Evolutionary conservation across 1,140 invertebrate genomes (phyloP).

Genomic region (Trinorchestia longiramus): DNA sequence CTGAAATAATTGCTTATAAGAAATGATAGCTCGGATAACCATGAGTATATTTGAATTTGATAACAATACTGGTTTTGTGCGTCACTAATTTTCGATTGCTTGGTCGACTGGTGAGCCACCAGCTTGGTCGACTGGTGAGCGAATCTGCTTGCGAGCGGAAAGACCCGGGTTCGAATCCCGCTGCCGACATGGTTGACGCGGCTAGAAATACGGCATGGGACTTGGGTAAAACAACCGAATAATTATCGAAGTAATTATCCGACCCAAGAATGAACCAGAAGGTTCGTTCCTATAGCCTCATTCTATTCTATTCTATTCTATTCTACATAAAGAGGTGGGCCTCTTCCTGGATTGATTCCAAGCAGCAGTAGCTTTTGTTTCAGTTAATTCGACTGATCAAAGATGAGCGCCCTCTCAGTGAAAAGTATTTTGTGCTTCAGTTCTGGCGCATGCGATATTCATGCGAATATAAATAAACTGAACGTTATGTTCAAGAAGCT

Average conservation of each 20-base stretch:
- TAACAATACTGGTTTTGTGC: not conserved
- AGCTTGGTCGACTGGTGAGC: too few species aligned
- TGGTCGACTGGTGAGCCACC: too few species aligned
- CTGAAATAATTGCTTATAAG: not conserved
- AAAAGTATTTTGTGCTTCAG: not conserved
- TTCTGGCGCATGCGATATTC: not conserved
- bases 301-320: not conserved
- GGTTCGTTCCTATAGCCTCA: too few species aligned
- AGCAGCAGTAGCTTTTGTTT: not conserved
- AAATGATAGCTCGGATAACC: too few species aligned
- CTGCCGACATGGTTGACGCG: too few species aligned
- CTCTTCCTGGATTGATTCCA: not conserved
- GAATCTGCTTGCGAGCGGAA: too few species aligned
- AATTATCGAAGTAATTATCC: too few species aligned
- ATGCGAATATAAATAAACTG: not conserved
- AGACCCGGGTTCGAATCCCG: too few species aligned
- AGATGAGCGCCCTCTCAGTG: not conserved
- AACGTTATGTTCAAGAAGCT: not conserved
- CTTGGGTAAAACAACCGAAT: too few species aligned
- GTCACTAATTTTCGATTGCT: too few species aligned
- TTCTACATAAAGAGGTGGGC: not conserved
- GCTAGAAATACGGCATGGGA: too few species aligned
- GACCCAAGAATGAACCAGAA: too few species aligned
- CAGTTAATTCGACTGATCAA: not conserved
- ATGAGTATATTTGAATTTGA: not conserved